Evolutionary conservation across 1,140 invertebrate species (phyloP).

Genomic region (Ceratitis capitata): DNA sequence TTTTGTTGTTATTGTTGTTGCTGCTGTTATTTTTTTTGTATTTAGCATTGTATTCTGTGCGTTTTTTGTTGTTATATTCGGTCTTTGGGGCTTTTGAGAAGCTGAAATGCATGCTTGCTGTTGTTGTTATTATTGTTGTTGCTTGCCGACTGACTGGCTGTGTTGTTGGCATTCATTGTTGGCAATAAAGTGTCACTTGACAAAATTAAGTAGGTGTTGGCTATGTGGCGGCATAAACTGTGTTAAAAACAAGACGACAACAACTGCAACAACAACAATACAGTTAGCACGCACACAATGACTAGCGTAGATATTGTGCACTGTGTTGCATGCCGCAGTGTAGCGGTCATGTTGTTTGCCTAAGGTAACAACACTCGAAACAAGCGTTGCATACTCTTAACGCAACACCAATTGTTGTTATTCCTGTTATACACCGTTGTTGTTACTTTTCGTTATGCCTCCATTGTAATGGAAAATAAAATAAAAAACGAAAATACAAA

Average conservation of each 20-base stretch:
- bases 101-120: background rate
- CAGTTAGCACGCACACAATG: background rate
- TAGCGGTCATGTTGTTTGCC: background rate
- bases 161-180: slow-evolving; percentile 31
- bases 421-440: background rate
- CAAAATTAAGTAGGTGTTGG: slow-evolving; percentile 38
- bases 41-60: background rate
- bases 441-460: background rate
- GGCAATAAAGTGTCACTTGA: slow-evolving; percentile 35
- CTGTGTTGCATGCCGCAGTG: background rate
- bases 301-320: background rate
- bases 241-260: background rate
- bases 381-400: slow-evolving; percentile 3
- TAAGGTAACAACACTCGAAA: background rate
- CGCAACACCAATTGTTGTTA: background rate
- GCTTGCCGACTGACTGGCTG: background rate
- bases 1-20: background rate
- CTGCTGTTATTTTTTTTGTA: background rate
- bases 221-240: background rate
- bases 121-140: background rate
- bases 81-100: background rate
- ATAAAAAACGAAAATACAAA: too few relatives aligned
- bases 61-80: background rate
- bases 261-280: background rate
- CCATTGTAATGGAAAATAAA: background rate